Base-by-base conservation (phyloP, 64 coral and sea anemone species). In the Orbicella faveolata region DNA sequence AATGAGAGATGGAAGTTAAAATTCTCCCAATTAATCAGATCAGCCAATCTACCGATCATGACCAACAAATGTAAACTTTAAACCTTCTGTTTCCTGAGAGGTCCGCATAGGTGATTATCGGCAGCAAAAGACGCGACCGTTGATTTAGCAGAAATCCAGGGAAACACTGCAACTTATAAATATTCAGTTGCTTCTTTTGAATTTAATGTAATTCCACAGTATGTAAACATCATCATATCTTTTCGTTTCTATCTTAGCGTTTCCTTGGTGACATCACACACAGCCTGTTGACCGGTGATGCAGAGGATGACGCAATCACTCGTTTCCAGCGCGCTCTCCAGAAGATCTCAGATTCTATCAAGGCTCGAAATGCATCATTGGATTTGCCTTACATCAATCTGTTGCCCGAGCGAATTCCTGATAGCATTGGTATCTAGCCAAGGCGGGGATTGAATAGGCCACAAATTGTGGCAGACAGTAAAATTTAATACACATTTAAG, bases 301-400 rank as follows among this genome's bases (percentile, higher is more conserved):
- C 52, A 18, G 82, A 83, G 64, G 81, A 89, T 1, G 83, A 75
- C 25, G 90, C 88, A 21, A 94, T 94, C 51, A 41, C 54, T 37
- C 73, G 86, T 51, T 98, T 94, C 70, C 96, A 98, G 72, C 73
- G 88, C 1, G 77, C 83, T 20, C 93, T 98, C 17, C 89, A 92
- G 30, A 81, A 87, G 44, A 92, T 98, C 37, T 94, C 96, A 3
- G 76, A 90, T 92, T 74, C 79, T 33, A 94, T 94, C 74, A 94
- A 90, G 73, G 23, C 13, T 13, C 96, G 96, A 33, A 98, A 98
- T 80, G 37, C 89, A 69, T 70, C 67, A 0, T 36, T 98, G 34
- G 90, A 94, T 15, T 94, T 88, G 93, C 96, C 96, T 25, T 98
- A 98, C 76, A 57, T 52, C 36, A 87, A 89, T 13, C 78, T 98